Evolutionary conservation across 2,888 invertebrate species (phyloP).

Genomic region (Mimas tiliae): DNA sequence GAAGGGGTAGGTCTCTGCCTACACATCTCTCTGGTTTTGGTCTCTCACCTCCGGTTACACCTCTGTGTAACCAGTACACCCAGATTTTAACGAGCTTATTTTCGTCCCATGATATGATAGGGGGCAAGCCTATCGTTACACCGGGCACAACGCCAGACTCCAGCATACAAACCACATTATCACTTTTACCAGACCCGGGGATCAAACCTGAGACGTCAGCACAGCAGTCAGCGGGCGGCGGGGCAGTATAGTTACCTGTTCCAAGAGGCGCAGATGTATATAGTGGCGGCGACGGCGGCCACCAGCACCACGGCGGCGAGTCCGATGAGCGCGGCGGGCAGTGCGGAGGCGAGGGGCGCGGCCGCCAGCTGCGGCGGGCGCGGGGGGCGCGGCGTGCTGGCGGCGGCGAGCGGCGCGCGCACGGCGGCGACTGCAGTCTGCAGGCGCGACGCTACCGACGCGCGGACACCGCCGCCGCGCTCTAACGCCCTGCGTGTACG

Average conservation of each 20-base stretch:
- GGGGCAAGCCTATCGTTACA: too few relatives aligned
- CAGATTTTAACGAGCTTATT: too few relatives aligned
- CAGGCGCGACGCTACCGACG: slow-evolving; percentile 54
- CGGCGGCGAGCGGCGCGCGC: slow-evolving; percentile 86
- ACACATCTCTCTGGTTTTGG: too few relatives aligned
- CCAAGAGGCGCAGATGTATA: slow-evolving; percentile 97
- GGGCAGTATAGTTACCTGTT: slow-evolving; percentile 93
- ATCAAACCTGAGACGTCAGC: too few relatives aligned
- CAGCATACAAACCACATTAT: too few relatives aligned
- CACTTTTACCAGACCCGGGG: too few relatives aligned
- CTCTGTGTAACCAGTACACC: too few relatives aligned
- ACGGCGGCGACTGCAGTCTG: slow-evolving; percentile 81
- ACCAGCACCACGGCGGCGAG: slow-evolving; percentile 95
- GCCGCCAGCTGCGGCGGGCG: slow-evolving; percentile 60
- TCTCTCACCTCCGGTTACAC: too few relatives aligned
- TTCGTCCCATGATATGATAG: too few relatives aligned
- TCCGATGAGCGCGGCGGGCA: slow-evolving; percentile 95
- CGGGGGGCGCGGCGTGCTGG: slow-evolving; percentile 90
- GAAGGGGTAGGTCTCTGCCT: too few relatives aligned
- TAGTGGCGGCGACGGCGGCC: slow-evolving; percentile 93
- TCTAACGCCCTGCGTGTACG: slow-evolving; percentile 57
- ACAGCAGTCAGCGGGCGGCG: too few relatives aligned
- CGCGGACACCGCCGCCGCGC: slow-evolving; percentile 55
- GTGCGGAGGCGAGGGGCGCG: slow-evolving; percentile 86
- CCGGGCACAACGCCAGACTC: too few relatives aligned